Conservation (phyloP, 2,797 vertebrate species). For the Micropoecilia bifurca region DNA sequence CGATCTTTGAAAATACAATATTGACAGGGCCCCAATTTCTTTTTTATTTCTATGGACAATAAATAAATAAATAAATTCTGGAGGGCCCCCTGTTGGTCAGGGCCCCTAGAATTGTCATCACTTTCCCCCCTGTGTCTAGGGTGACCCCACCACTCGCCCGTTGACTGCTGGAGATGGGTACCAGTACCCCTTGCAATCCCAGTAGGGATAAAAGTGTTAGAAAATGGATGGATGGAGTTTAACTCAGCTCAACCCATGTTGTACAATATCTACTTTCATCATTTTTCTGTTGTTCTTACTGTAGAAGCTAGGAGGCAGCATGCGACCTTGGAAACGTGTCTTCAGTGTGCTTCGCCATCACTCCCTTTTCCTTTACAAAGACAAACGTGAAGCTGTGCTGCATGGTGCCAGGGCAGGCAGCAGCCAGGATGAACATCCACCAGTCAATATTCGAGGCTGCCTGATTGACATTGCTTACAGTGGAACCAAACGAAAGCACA, state of each 20-base stretch:
- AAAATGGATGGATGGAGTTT: too few relatives aligned
- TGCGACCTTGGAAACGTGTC: constrained; percentile 95
- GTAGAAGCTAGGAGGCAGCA: constrained; percentile 93
- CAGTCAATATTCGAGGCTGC: constrained; percentile 93
- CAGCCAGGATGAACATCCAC: constrained; percentile 87
- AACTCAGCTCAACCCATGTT: background rate
- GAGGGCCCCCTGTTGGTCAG: too few relatives aligned
- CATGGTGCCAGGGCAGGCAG: constrained; percentile 81
- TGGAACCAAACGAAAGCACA: constrained; percentile 95
- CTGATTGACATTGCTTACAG: constrained; percentile 98
- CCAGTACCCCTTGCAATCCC: too few relatives aligned
- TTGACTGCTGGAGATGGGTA: too few relatives aligned
- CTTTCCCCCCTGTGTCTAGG: too few relatives aligned
- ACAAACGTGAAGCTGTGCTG: constrained; percentile 90
- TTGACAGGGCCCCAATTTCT: too few relatives aligned
- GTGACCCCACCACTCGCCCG: too few relatives aligned
- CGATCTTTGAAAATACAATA: too few relatives aligned
- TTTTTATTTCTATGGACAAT: too few relatives aligned
- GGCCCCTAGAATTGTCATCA: too few relatives aligned
- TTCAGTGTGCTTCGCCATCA: constrained; percentile 90
- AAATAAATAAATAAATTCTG: too few relatives aligned
- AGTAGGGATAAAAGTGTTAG: too few relatives aligned
- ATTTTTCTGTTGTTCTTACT: background rate
- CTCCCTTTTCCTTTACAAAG: constrained; percentile 94
- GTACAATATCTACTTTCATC: background rate